Percentiles rank a stretch among this genome's conserved stretches.
phyloP scores from a whole-genome alignment of 2,888 invertebrate genomes.

The Hemicrepidius hirtus region DNA sequence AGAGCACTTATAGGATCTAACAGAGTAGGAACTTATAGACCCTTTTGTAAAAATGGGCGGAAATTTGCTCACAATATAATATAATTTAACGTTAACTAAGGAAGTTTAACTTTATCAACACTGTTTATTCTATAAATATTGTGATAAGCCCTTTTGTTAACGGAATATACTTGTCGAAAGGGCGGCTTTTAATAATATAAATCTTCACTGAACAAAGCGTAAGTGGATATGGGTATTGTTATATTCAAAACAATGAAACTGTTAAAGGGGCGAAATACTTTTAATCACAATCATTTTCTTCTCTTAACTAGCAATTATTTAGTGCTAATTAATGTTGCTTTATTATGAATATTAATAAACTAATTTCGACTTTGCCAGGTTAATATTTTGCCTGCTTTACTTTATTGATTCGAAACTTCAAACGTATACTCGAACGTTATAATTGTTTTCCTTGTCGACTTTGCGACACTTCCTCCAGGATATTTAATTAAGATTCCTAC shows the following conservation, averaged over 20 bases:
- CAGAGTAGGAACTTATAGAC: background rate
- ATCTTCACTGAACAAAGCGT: conserved; percentile 11
- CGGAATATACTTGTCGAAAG: conserved; percentile 19
- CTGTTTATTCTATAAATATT: conserved; percentile 12
- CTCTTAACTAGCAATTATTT: background rate
- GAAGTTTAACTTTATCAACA: background rate
- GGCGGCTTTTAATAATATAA: conserved; percentile 20
- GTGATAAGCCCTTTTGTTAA: conserved; percentile 27
- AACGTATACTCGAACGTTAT: background rate
- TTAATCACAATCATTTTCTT: conserved; percentile 1
- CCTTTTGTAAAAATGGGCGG: background rate
- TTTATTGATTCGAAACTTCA: conserved; percentile 6
- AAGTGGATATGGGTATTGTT: conserved; percentile 12
- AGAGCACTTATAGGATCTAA: background rate
- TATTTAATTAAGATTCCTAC: conserved; percentile 1
- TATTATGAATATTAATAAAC: conserved; percentile 13
- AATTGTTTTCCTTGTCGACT: conserved; percentile 12
- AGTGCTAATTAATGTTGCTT: conserved; percentile 13
- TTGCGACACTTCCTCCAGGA: conserved; percentile 7
- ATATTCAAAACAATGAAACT: background rate
- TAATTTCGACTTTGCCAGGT: conserved; percentile 1
- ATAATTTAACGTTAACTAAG: background rate
- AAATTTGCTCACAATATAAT: background rate
- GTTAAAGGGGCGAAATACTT: conserved; percentile 12
- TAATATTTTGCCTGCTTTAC: background rate